These are phyloP conservation scores for Bembecia ichneumoniformis DNA, from an alignment of 2,888 invertebrate species.

Conservation along the genomic window DNA sequence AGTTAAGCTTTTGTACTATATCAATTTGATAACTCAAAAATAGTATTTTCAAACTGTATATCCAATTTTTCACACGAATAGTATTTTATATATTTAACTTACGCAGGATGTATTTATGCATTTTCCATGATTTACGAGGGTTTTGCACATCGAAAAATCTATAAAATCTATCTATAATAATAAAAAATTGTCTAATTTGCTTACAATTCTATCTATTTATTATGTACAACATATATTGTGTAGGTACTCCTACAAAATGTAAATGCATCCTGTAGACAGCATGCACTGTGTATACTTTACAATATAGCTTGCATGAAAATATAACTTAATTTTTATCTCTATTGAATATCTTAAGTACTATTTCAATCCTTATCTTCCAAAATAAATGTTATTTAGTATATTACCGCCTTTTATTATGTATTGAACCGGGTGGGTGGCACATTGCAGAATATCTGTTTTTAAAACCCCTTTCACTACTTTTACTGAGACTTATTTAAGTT, in stretches of 20 bases:
- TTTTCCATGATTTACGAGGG: too few species aligned
- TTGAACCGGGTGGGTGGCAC: slow-evolving; percentile 36
- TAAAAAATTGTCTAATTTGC: too few species aligned
- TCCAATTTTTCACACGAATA: slow-evolving; percentile 37
- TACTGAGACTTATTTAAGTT: slow-evolving; percentile 13
- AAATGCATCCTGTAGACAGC: slow-evolving; percentile 24
- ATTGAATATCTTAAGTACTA: slow-evolving; percentile 31
- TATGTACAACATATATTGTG: not conserved
- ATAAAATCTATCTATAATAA: too few species aligned
- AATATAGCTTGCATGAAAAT: slow-evolving; percentile 64
- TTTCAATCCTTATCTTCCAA: slow-evolving; percentile 62
- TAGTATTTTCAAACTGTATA: slow-evolving; percentile 8
- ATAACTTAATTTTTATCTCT: slow-evolving; percentile 30
- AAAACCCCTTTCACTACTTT: slow-evolving; percentile 23
- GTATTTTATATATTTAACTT: slow-evolving; percentile 6
- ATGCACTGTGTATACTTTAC: slow-evolving; percentile 54
- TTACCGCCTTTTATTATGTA: slow-evolving; percentile 40
- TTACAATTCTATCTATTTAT: too few species aligned
- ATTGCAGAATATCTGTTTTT: slow-evolving; percentile 22
- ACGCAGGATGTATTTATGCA: too few species aligned
- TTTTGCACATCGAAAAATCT: too few species aligned
- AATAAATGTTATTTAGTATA: slow-evolving; percentile 66
- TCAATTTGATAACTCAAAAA: not conserved
- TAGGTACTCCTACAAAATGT: not conserved
- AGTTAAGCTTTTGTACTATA: slow-evolving; percentile 25